A percentile compares a stretch with the other conserved stretches of the same genome.
phyloP scores from a whole-genome alignment of 1,140 invertebrate species.

The Drosophila nikananu region DNA sequence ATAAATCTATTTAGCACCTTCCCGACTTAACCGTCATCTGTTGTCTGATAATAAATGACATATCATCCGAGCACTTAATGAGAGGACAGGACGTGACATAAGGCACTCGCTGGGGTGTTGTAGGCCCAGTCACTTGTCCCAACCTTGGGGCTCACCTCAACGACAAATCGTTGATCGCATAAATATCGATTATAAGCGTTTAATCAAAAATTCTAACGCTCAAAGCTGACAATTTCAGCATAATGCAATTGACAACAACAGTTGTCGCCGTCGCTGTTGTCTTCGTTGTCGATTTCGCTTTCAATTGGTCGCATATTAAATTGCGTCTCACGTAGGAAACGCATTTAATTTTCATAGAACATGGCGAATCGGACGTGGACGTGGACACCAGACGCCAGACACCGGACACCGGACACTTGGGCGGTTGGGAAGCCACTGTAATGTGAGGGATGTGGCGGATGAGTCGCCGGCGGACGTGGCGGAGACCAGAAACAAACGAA shows the following conservation, averaged over 20 bases:
- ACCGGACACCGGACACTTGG: conserved; percentile 23
- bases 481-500: conserved; percentile 60
- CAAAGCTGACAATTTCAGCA: conserved; percentile 55
- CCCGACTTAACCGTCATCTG: background rate
- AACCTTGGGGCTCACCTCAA: conserved; percentile 69
- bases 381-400: conserved; percentile 4
- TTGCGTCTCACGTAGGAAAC: conserved; percentile 69
- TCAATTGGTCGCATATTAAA: conserved; percentile 38
- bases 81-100: conserved; percentile 31
- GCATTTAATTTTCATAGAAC: conserved; percentile 82
- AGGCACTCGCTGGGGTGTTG: conserved; percentile 12
- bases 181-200: conserved; percentile 80
- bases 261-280: conserved; percentile 26
- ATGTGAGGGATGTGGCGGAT: conserved; percentile 49
- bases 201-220: conserved; percentile 77
- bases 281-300: conserved; percentile 38
- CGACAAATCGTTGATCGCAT: conserved; percentile 67
- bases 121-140: conserved; percentile 24
- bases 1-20: conserved; percentile 4
- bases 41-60: conserved; percentile 12
- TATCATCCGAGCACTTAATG: conserved; percentile 16
- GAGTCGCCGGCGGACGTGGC: conserved; percentile 57
- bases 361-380: conserved; percentile 73
- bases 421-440: conserved; percentile 28
- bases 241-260: conserved; percentile 79